phyloP scores from a whole-genome alignment of 2,888 invertebrate genomes.

The Alcis repandata region DNA sequence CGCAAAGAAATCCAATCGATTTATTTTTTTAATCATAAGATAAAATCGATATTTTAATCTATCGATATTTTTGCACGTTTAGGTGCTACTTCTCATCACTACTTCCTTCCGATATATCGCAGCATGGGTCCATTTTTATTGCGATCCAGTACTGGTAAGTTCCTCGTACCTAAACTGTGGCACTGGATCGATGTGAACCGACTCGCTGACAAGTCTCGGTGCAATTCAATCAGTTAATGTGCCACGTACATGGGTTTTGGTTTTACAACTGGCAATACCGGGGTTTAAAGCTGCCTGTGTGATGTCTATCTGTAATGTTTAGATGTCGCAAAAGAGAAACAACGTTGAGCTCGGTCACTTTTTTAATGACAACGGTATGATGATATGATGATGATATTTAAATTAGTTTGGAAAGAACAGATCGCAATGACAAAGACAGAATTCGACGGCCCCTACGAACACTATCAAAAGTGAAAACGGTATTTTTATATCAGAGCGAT shows the following conservation, averaged over 20 bases:
- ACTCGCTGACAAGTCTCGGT: conserved; percentile 32
- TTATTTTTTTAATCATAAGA: neutral
- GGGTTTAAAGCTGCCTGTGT: conserved; percentile 44
- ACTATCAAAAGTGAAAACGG: no score
- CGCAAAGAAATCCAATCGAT: no score
- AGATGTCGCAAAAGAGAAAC: conserved; percentile 2
- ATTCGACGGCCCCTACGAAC: no score
- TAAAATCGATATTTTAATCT: no score
- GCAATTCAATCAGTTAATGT: conserved; percentile 78
- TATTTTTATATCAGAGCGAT: no score
- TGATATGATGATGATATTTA: neutral
- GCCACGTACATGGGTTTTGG: conserved; percentile 63
- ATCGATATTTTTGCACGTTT: neutral
- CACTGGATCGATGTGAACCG: conserved; percentile 23
- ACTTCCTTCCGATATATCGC: neutral
- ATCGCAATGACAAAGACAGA: no score
- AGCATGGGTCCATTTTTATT: conserved; percentile 4
- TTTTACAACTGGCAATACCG: conserved; percentile 64
- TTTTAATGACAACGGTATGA: neutral
- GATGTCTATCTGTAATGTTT: conserved; percentile 34
- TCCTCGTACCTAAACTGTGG: neutral
- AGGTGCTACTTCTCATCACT: conserved; percentile 8
- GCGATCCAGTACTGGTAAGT: conserved; percentile 1
- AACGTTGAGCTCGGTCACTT: neutral
- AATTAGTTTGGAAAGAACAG: no score